Evolutionary conservation across 2,888 invertebrate species (phyloP).

Genomic region (Hydropsyche betteni): DNA sequence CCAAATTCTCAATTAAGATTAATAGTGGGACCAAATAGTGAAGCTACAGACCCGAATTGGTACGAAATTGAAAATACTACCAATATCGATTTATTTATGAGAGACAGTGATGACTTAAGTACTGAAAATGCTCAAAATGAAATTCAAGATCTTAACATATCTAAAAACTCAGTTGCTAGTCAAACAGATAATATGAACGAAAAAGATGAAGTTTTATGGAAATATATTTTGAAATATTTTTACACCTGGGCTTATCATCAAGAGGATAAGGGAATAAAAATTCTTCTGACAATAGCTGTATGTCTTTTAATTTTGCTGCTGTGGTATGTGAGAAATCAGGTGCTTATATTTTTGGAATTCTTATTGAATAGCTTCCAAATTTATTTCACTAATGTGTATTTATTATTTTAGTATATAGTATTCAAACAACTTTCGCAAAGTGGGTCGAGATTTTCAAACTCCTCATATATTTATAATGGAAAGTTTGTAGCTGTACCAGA

Average conservation of each 20-base stretch:
- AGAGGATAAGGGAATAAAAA: conserved; percentile 78
- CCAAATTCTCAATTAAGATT: conserved; percentile 52
- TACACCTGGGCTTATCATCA: conserved; percentile 77
- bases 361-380: conserved; percentile 8
- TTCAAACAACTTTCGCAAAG: conserved; percentile 75
- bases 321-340: conserved; percentile 79
- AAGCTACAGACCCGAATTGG: conserved; percentile 50
- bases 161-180: conserved; percentile 62
- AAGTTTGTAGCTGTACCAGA: conserved; percentile 68
- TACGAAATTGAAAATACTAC: conserved; percentile 54
- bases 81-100: conserved; percentile 56
- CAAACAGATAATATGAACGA: conserved; percentile 67
- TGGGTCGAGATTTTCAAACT: conserved; percentile 60
- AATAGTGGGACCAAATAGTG: conserved; percentile 49
- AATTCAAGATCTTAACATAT: conserved; percentile 56
- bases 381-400: background rate
- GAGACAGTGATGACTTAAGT: conserved; percentile 21
- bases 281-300: conserved; percentile 73
- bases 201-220: conserved; percentile 62
- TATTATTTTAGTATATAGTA: conserved; percentile 66
- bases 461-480: conserved; percentile 54
- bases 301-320: conserved; percentile 77
- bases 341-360: conserved; percentile 54
- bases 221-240: conserved; percentile 58
- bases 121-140: conserved; percentile 59